phyloP scores from a whole-genome alignment of 2,888 invertebrate genomes.

The Monopis laevigella region DNA sequence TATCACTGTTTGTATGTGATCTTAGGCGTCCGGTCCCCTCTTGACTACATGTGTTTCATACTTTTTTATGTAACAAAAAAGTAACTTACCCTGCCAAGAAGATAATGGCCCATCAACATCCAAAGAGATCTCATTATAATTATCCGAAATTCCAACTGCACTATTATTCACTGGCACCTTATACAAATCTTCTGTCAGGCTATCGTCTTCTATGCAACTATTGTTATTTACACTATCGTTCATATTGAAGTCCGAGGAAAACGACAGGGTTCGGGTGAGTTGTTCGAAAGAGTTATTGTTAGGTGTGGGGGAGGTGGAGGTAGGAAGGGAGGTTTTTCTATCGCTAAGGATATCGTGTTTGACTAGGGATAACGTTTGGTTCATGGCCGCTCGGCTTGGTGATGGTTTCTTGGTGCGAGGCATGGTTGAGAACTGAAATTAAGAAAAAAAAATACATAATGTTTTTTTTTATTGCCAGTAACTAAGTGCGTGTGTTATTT shows the following conservation, averaged over 20 bases:
- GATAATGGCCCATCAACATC: constrained; percentile 55
- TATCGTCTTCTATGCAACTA: constrained; percentile 29
- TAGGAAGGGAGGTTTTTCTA: constrained; percentile 31
- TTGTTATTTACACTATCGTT: constrained; percentile 62
- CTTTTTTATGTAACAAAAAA: too few relatives aligned
- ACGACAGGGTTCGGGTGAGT: constrained; percentile 54
- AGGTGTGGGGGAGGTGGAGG: constrained; percentile 26
- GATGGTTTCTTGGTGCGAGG: constrained; percentile 65
- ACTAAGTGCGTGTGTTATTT: too few relatives aligned
- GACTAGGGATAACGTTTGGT: constrained; percentile 50
- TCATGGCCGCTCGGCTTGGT: constrained; percentile 46
- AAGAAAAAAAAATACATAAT: too few relatives aligned
- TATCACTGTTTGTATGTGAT: too few relatives aligned
- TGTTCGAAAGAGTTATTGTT: constrained; percentile 54
- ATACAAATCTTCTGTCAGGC: constrained; percentile 41
- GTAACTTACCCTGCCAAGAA: constrained; percentile 48
- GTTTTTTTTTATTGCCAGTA: too few relatives aligned
- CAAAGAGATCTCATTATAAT: constrained; percentile 60
- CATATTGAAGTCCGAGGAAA: constrained; percentile 53
- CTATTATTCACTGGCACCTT: constrained; percentile 55
- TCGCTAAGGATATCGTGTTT: constrained; percentile 52
- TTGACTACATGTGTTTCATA: too few relatives aligned
- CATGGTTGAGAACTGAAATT: constrained; percentile 70
- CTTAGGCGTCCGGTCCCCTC: too few relatives aligned
- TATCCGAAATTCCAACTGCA: constrained; percentile 45